Evolutionary conservation across 2,113 vertebrate species (phyloP).

Genomic region (Ctenodactylus gundi): DNA sequence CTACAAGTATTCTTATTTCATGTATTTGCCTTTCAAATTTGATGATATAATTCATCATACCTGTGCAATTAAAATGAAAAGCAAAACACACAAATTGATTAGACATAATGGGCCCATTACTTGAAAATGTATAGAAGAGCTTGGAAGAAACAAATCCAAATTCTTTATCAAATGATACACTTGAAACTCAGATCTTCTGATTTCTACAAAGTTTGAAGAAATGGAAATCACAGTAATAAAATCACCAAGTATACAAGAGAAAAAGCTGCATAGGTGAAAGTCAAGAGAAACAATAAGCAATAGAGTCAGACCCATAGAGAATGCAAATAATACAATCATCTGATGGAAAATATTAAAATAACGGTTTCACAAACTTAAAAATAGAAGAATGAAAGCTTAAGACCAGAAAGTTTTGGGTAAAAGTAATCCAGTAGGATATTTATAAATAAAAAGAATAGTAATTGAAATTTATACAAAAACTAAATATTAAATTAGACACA

Average conservation of each 20-base stretch:
- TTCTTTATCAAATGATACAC: not conserved
- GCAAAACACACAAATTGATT: not conserved
- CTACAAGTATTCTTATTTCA: not conserved
- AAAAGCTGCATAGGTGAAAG: not conserved
- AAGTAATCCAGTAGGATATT: not conserved
- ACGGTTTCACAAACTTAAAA: not conserved
- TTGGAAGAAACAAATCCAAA: not conserved
- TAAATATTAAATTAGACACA: not conserved
- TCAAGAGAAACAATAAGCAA: not conserved
- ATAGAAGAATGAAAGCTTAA: not conserved
- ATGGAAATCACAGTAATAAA: not conserved
- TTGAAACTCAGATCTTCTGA: not conserved
- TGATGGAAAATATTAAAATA: not conserved
- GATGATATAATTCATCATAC: not conserved
- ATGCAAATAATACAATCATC: not conserved
- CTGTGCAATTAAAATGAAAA: conserved; percentile 2
- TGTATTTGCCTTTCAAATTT: not conserved
- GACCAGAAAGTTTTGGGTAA: not conserved
- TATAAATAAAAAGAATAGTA: not conserved
- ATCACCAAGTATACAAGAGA: not conserved
- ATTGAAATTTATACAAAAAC: not conserved
- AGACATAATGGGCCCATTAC: not conserved
- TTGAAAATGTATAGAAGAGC: not conserved
- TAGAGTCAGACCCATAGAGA: not conserved
- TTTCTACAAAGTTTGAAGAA: not conserved